Conservation (phyloP, 1,140 invertebrate species). For the Episyrphus balteatus region DNA sequence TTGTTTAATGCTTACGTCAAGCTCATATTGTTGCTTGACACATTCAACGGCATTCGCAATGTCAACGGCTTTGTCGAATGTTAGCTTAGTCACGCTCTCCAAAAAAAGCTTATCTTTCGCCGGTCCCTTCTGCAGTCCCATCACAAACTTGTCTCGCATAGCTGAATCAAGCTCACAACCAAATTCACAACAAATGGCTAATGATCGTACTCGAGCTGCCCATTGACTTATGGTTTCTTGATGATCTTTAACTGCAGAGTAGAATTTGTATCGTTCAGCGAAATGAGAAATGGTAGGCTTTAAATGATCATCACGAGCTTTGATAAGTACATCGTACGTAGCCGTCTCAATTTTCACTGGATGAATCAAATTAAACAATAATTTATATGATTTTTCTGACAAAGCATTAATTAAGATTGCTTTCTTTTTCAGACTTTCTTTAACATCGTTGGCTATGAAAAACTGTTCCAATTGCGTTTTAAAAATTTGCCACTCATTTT, state of each 20-base stretch:
- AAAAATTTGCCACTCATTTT: background rate
- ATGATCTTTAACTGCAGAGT: background rate
- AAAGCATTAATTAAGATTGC: slow-evolving; percentile 4
- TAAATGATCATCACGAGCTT: background rate
- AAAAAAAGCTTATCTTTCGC: slow-evolving; percentile 35
- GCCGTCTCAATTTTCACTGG: background rate
- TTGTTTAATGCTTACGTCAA: too few species aligned
- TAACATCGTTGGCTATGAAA: slow-evolving; percentile 3
- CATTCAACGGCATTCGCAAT: slow-evolving; percentile 13
- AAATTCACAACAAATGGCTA: slow-evolving; percentile 15
- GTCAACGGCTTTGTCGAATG: slow-evolving; percentile 16
- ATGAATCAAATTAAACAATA: slow-evolving; percentile 3
- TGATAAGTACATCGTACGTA: background rate
- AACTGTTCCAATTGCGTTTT: slow-evolving; percentile 2
- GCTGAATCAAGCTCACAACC: slow-evolving; percentile 11
- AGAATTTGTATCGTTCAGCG: slow-evolving; percentile 6
- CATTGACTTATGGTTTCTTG: slow-evolving; percentile 12
- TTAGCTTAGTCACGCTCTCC: too few species aligned
- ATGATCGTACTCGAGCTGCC: slow-evolving; percentile 18
- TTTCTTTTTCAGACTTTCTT: slow-evolving; percentile 1
- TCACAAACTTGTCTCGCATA: slow-evolving; percentile 12
- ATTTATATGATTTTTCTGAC: background rate
- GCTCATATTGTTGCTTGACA: slow-evolving; percentile 9
- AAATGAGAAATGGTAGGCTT: background rate
- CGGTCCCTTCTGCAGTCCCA: slow-evolving; percentile 18